Conservation (phyloP, 2,797 vertebrate genomes). For the Lagocephalus sceleratus region DNA sequence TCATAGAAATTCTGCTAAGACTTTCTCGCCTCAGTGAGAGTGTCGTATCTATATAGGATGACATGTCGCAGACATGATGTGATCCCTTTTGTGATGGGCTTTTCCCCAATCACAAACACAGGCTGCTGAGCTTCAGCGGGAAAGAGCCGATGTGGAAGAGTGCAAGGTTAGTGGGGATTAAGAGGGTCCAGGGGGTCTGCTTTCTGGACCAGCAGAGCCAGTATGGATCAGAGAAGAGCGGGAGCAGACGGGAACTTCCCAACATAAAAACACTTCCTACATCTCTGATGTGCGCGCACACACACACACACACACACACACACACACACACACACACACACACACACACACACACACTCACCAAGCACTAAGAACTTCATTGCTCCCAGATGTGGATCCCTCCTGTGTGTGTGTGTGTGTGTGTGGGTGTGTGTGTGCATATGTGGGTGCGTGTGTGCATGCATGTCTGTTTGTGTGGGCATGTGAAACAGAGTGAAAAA, state of each 20-base stretch:
- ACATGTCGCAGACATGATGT: slow-evolving; percentile 62
- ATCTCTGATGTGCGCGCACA: slow-evolving; percentile 35
- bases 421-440: background rate
- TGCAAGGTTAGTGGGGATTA: slow-evolving; percentile 43
- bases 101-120: slow-evolving; percentile 54
- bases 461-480: background rate
- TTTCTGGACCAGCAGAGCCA: slow-evolving; percentile 30
- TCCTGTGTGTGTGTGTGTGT: slow-evolving; percentile 16
- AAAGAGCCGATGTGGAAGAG: slow-evolving; percentile 47
- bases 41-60: slow-evolving; percentile 34
- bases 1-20: background rate
- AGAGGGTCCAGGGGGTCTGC: slow-evolving; percentile 49
- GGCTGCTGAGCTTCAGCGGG: slow-evolving; percentile 60
- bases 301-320: slow-evolving; percentile 24
- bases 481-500: too few relatives aligned
- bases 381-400: slow-evolving; percentile 70
- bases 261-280: slow-evolving; percentile 58
- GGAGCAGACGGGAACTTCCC: slow-evolving; percentile 54
- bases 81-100: slow-evolving; percentile 60
- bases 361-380: slow-evolving; percentile 47
- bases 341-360: slow-evolving; percentile 16
- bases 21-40: slow-evolving; percentile 15
- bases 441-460: background rate
- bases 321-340: slow-evolving; percentile 18
- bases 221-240: slow-evolving; percentile 48